phyloP scores from a whole-genome alignment of 2,113 vertebrate species.

The Myanophis thanlyinensis region DNA sequence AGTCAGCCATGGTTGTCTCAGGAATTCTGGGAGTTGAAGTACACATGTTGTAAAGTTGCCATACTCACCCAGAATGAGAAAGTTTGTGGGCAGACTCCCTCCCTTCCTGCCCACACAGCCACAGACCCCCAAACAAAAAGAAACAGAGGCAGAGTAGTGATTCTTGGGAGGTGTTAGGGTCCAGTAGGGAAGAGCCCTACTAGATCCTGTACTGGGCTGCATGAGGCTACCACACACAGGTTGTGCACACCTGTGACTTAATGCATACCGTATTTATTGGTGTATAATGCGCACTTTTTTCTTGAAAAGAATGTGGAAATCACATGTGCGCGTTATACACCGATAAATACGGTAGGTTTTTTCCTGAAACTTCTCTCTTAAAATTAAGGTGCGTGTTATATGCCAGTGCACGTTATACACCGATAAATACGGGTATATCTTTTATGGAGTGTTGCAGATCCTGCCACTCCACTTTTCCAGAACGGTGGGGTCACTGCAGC shows the following conservation, averaged over 20 bases:
- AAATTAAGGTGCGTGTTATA: no score
- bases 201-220: neutral
- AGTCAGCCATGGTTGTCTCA: neutral
- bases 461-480: neutral
- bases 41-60: neutral
- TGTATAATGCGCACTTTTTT: no score
- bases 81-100: neutral
- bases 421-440: no score
- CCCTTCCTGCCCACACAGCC: neutral
- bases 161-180: neutral
- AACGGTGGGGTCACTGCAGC: neutral
- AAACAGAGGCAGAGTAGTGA: neutral
- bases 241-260: neutral
- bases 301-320: no score
- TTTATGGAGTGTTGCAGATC: neutral
- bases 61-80: neutral
- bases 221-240: neutral
- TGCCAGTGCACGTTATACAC: no score
- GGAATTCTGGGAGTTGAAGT: neutral
- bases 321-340: no score
- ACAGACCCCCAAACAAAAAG: neutral
- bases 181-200: neutral
- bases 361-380: no score
- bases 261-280: no score
- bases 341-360: no score